Conservation (phyloP, 2,888 invertebrate genomes). For the Ophioninae sp. region DNA sequence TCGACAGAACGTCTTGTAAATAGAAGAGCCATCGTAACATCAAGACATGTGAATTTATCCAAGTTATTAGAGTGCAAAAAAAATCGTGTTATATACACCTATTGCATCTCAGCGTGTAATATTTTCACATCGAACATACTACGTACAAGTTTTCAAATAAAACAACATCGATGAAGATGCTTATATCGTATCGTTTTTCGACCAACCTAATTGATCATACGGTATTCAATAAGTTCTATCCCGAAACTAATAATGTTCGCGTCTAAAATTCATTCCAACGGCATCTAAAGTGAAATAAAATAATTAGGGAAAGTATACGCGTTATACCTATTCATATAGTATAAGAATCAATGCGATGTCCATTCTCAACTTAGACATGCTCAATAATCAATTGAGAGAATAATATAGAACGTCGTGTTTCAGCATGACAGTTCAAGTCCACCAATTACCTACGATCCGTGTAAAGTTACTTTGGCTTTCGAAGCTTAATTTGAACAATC, state of each 20-base stretch:
- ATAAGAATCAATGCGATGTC: not conserved
- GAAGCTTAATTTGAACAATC: not conserved
- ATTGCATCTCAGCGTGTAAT: not conserved
- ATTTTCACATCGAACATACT: not conserved
- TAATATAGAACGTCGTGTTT: not conserved
- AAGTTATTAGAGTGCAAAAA: not conserved
- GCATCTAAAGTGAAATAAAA: not conserved
- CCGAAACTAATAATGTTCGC: not conserved
- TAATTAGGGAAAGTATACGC: not conserved
- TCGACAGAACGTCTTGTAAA: not conserved
- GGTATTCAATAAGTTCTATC: not conserved
- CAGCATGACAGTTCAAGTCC: constrained; percentile 44
- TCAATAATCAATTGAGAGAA: constrained; percentile 3
- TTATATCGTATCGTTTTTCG: not conserved
- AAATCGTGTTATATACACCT: not conserved
- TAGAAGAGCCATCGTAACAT: not conserved
- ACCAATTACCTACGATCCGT: constrained; percentile 48
- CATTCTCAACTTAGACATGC: constrained; percentile 14
- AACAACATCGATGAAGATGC: not conserved
- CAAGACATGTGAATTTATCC: not conserved
- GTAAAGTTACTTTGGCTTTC: constrained; percentile 4
- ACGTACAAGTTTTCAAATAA: not conserved
- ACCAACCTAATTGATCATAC: not conserved
- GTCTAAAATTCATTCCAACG: not conserved
- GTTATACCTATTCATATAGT: not conserved